Evolutionary conservation across 2,797 vertebrate species (phyloP).

Genomic region (Spheniscus humboldti): DNA sequence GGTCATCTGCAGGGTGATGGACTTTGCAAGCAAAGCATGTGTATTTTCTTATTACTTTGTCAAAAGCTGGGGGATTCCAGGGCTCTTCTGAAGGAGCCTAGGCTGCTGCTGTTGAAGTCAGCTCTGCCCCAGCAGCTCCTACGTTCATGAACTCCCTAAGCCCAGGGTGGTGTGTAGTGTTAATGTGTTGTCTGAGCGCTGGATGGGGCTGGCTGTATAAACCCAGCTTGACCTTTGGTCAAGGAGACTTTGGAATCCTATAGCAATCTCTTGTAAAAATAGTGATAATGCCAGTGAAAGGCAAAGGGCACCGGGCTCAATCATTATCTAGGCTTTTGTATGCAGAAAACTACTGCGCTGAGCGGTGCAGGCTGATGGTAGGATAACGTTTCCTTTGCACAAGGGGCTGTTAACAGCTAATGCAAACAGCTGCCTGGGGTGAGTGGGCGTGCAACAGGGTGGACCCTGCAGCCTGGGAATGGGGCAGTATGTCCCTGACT

Average conservation of each 20-base stretch:
- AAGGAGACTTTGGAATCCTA: constrained; percentile 12
- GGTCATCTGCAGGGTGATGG: background rate
- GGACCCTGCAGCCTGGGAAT: background rate
- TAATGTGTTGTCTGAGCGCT: background rate
- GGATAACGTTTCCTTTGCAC: background rate
- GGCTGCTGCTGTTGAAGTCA: background rate
- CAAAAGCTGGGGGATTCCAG: background rate
- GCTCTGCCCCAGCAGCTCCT: background rate
- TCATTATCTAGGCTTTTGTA: background rate
- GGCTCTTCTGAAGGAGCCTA: background rate
- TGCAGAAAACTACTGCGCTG: background rate
- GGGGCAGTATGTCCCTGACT: rapidly evolving
- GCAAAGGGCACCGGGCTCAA: background rate
- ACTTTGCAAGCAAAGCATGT: background rate
- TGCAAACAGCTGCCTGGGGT: background rate
- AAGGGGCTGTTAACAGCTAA: background rate
- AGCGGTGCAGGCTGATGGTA: background rate
- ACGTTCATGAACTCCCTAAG: background rate
- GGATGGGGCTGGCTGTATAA: background rate
- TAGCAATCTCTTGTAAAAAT: background rate
- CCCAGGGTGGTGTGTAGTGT: background rate
- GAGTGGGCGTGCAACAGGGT: background rate
- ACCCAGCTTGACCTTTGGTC: background rate
- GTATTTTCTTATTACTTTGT: background rate
- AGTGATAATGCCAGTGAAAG: background rate